These are phyloP conservation scores for Rhegmatorhina hoffmannsi DNA, from an alignment of 2,113 vertebrate species.

Conservation along the genomic window DNA sequence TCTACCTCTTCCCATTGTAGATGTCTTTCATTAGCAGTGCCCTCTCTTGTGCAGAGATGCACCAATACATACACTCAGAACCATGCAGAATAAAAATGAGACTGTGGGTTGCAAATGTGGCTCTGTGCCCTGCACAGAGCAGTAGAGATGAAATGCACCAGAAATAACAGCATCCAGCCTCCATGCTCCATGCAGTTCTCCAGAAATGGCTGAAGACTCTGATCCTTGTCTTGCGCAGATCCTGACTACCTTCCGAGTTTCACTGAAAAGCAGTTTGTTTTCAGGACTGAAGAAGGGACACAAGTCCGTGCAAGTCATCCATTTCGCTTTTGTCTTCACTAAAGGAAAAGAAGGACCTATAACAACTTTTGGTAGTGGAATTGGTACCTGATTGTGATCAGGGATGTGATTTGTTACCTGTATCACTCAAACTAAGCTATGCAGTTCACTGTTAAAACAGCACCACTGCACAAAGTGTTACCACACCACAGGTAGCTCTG, in stretches of 20 bases:
- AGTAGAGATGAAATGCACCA: background rate
- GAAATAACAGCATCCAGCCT: background rate
- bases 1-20: background rate
- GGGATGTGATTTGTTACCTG: background rate
- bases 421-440: background rate
- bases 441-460: background rate
- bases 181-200: background rate
- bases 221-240: background rate
- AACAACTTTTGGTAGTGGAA: background rate
- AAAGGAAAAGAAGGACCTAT: background rate
- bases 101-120: background rate
- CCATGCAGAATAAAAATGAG: background rate
- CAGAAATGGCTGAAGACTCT: background rate
- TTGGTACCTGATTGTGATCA: background rate
- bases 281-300: background rate
- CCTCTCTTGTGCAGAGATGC: background rate
- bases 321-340: background rate
- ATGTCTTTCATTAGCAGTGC: background rate
- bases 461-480: fast-evolving
- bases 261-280: background rate
- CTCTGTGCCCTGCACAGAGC: background rate
- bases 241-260: background rate
- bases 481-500: background rate
- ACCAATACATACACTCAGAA: background rate
- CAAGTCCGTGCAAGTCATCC: background rate